Conservation (phyloP, 1,140 invertebrate species). For the Orchestia grillus region DNA sequence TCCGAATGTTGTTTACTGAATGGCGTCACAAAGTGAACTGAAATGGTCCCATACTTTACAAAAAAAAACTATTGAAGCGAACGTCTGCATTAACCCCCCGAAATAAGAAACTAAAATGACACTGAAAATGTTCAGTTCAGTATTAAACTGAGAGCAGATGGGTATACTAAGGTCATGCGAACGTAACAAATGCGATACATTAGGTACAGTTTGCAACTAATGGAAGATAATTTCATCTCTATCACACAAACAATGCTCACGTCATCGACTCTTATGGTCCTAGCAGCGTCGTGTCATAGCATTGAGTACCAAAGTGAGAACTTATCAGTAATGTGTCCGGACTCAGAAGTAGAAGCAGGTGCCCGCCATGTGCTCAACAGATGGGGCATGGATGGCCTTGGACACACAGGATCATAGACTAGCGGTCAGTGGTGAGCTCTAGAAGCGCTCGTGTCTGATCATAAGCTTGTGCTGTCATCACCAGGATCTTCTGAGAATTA, state of each 20-base stretch:
- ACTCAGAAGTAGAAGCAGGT: not conserved
- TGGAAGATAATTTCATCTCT: not conserved
- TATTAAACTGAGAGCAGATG: not conserved
- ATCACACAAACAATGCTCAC: not conserved
- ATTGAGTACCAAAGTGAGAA: not conserved
- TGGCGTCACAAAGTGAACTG: not conserved
- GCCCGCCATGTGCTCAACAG: not conserved
- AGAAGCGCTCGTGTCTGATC: not conserved
- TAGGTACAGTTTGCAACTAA: not conserved
- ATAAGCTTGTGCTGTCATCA: not conserved
- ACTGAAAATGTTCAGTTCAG: not conserved
- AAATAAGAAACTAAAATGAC: not conserved
- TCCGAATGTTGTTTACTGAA: no score
- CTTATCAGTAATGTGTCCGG: not conserved
- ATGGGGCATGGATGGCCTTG: not conserved
- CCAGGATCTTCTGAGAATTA: not conserved
- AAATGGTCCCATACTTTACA: not conserved
- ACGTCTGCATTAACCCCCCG: not conserved
- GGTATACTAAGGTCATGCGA: no score
- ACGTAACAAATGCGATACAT: no score
- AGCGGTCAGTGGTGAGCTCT: not conserved
- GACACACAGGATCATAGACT: not conserved
- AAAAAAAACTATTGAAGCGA: not conserved
- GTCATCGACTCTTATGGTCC: not conserved
- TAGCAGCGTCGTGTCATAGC: not conserved